These are phyloP conservation scores for Ploceus nigricollis DNA, from an alignment of 2,113 vertebrate species.

Conservation along the genomic window DNA sequence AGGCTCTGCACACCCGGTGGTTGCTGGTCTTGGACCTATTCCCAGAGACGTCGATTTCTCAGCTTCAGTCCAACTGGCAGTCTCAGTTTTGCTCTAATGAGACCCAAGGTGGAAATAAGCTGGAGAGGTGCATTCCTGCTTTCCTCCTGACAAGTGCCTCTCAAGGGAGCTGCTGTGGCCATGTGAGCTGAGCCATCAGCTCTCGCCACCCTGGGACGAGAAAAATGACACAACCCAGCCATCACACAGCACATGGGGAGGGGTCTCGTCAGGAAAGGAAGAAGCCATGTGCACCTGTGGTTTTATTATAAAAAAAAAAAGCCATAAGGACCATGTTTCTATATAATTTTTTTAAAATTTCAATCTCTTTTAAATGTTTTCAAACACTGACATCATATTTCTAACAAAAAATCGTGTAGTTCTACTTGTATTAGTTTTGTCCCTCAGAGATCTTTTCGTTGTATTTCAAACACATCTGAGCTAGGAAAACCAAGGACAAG, in stretches of 20 bases:
- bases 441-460: background rate
- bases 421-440: background rate
- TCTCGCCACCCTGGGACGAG: accelerated
- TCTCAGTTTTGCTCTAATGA: background rate
- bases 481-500: background rate
- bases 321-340: background rate
- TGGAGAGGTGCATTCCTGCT: background rate
- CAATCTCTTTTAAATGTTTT: background rate
- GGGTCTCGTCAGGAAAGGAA: background rate
- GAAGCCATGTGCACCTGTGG: background rate
- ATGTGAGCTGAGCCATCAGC: background rate
- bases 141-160: conserved; percentile 10
- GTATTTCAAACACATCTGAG: background rate
- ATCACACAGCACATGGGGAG: background rate
- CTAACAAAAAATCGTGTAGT: background rate
- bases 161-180: background rate
- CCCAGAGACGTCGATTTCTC: conserved; percentile 27
- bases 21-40: conserved; percentile 43
- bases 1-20: background rate
- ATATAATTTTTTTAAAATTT: background rate
- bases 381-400: background rate
- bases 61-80: conserved; percentile 30
- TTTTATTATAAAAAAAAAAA: background rate
- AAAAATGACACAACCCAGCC: background rate
- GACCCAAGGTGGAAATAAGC: background rate